Evolutionary conservation across 1,140 invertebrate species (phyloP), one percentile per base, ranked within the genome.

Genomic region (Euura lappo): DNA sequence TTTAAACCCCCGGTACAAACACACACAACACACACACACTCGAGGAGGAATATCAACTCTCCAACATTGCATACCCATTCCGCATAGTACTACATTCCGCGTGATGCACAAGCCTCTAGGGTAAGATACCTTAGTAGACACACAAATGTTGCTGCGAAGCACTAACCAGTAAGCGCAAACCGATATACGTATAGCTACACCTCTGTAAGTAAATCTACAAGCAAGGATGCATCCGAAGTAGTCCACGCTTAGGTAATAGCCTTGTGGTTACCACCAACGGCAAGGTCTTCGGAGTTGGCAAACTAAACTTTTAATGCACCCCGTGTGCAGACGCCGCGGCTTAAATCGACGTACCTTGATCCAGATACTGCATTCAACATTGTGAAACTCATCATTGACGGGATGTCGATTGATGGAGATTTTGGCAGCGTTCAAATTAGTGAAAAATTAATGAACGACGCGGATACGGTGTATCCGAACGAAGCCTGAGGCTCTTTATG

Each of bases 151-250:
- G 8, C 51, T 60, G 28, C 28, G 28, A 60, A 60, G 51, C 51
- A 60, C 8, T 60, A 60, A 60, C 8, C 8, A 60, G 51, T 60
- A 60, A n/a, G 13, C 51, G 13, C 51, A n/a, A 8, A 11, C 8
- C 51, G 51, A 60, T 60, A 60, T 60, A 60, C 8, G 28, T 28
- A 28, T 28, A 28, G 8, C 10, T 28, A 28, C 51, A 11, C 13
- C 8, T 8, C 51, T 60, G 51, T 60, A 60, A 60, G 51, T 60
- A 60, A 60, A 60, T 60, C 51, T 60, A n/a, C 51, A 60, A 60
- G 51, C 51, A 60, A 8, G 51, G 51, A 60, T 60, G 51, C 51
- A 60, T 60, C 10, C 51, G 51, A 60, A 8, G 28, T 28, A 28
- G 5, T 3, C 51, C 10, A 60, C 51, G 51, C 51, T n/a, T 8